Evolutionary conservation across 1,140 invertebrate genomes (phyloP), one percentile per base, ranked within the genome.

Genomic region (Marisa cornuarietis): DNA sequence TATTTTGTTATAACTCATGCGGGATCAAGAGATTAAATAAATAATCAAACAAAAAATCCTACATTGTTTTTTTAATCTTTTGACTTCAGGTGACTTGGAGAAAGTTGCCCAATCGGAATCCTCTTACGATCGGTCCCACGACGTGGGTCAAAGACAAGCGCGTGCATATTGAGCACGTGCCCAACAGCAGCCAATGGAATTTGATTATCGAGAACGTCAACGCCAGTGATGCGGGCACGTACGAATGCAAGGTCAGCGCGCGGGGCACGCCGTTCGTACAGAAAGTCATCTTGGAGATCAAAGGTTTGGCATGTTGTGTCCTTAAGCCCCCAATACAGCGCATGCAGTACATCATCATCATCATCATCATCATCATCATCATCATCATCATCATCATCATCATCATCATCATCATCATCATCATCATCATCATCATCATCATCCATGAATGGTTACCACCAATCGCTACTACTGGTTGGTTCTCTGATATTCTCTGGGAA

Each of bases 131-230:
- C 58, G 83, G 79, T 54, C 58, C 68, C 11, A 75, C 76, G 20
- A 82, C 81, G 8, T 84, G 83, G 83, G 81, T 79, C 1, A 80
- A 80, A 49, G 83, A 84, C 76, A 58, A 51, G 24, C 66, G 83
- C 20, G 71, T 84, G 20, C 83, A 82, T 26, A 77, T 78, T 22
- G 83, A 84, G 80, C 83, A 84, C 75, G 81, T 84, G 79, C 83
- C 83, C 63, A 84, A 84, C 81, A 82, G 81, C 78, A 78, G 74
- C 26, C 81, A 84, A 49, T 84, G 83, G 83, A 84, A 84, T 58
- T 81, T 84, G 42, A 78, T 84, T 31, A 82, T 84, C 58, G 76
- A 84, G 58, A 73, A 78, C 42, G 81, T 79, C 49, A 69, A 73
- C 10, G 51, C 76, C 7, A 24, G 58, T 11, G 83, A 84, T 74